Base-by-base conservation (phyloP, 1,140 invertebrate genomes). In the Ganaspis sp. region DNA sequence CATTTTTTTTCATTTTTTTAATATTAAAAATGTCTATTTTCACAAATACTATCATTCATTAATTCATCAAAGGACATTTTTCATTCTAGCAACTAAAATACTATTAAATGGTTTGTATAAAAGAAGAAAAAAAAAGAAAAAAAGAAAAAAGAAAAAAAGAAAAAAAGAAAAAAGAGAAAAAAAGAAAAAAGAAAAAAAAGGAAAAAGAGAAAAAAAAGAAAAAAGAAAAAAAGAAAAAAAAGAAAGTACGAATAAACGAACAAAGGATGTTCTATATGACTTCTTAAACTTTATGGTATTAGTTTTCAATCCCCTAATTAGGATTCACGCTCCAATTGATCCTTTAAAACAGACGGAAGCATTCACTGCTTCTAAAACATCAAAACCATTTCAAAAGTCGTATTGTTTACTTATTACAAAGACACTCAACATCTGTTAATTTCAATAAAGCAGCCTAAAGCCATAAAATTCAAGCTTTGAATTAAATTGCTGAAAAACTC, bases 311-410 rank as follows among this genome's bases (percentile, higher is more conserved):
- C 45, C 45, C 45, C 45, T 49, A 49, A 49, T 49, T 49, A 49
- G 45, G 45, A 49, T 49, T 49, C 45, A 49, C 45, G 45, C 45
- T 49, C 45, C 45, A 49, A 49, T 49, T 49, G 45, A 49, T 49
- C 45, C 45, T 49, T 45, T 15, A 49, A 45, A 49, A 49, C 45
- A 49, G 45, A 49, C 45, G 45, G 45, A 49, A 49, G 45, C 45
- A 49, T 49, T 49, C 45, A 49, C 45, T 49, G 45, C 17, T 49
- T 49, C 45, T 49, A 49, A 49, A 49, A 49, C 45, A 17, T 15
- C 45, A 49, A n/a, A 49, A 49, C 45, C 45, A 49, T n/a, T 49
- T 49, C 45, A 17, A 15, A n/a, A 15, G n/a, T 17, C n/a, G 17
- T 49, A n/a, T 45, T 45, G 12, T 45, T 49, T 49, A n/a, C 17